Evolutionary conservation across 2,113 vertebrate genomes (phyloP).

Genomic region (Onychostruthus taczanowskii): DNA sequence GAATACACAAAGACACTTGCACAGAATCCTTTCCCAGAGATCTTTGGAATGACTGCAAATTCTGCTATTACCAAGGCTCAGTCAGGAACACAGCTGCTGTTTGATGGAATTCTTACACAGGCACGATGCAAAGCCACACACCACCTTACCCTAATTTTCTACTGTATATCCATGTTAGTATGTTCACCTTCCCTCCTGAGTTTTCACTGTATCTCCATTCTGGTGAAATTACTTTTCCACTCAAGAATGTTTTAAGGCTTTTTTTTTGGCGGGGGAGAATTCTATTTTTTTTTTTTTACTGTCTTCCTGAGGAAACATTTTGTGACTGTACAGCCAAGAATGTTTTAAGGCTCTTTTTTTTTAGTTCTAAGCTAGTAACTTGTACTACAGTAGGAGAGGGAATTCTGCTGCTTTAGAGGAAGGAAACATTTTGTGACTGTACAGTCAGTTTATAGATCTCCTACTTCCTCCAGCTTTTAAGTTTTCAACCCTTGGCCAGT

Average conservation of each 20-base stretch:
- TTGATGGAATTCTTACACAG: slow-evolving; percentile 86
- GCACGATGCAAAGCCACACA: slow-evolving; percentile 51
- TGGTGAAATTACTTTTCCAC: neutral
- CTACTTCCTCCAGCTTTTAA: neutral
- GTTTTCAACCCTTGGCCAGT: neutral
- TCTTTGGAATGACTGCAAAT: slow-evolving; percentile 88
- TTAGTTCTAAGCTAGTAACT: no score
- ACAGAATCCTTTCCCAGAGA: slow-evolving; percentile 81
- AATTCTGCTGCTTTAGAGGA: no score
- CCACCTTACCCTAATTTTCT: neutral
- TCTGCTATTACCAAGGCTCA: slow-evolving; percentile 88
- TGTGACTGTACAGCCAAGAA: neutral
- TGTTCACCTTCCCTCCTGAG: neutral
- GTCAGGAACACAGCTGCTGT: slow-evolving; percentile 82
- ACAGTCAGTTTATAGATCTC: neutral
- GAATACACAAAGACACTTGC: slow-evolving; percentile 85
- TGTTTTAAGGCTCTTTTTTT: no score
- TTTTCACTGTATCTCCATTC: neutral
- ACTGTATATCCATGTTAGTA: neutral
- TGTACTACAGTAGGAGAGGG: no score
- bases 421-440: no score
- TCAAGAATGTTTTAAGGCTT: neutral
- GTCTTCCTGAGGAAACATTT: neutral
- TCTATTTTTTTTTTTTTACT: neutral
- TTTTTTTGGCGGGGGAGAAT: neutral